These are phyloP conservation scores for Teleopsis dalmanni DNA, from an alignment of 1,140 invertebrate genomes.

Conservation along the genomic window DNA sequence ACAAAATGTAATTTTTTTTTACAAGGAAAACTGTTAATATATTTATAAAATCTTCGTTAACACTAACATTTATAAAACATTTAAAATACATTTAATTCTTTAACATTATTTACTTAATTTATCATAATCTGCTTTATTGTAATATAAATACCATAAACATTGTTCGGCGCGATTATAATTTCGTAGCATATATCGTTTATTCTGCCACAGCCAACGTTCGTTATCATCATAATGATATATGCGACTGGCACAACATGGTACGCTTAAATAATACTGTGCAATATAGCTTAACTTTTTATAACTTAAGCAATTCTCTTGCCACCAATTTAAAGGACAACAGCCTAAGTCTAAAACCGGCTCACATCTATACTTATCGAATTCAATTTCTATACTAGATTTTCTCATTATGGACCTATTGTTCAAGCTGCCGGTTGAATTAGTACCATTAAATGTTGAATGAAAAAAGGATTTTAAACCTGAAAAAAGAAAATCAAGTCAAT, in stretches of 20 bases:
- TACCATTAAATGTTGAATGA: not conserved
- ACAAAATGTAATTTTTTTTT: no score
- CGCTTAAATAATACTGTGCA: constrained; percentile 8
- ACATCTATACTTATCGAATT: constrained; percentile 4
- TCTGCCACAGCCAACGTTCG: not conserved
- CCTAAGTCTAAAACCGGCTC: constrained; percentile 10
- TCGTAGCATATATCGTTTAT: constrained; percentile 1
- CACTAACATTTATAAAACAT: no score
- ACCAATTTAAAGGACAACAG: constrained; percentile 5
- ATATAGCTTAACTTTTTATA: constrained; percentile 3
- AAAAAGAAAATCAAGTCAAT: not conserved
- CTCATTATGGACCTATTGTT: not conserved
- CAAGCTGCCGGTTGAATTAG: not conserved
- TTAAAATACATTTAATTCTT: no score
- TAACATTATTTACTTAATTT: no score
- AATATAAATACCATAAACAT: constrained; percentile 11
- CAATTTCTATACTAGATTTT: constrained; percentile 3
- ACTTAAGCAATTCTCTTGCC: not conserved
- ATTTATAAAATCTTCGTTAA: no score
- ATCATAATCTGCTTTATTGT: constrained; percentile 1
- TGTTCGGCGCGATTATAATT: not conserved
- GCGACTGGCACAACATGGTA: constrained; percentile 2
- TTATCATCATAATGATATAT: not conserved
- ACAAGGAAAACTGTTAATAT: no score
- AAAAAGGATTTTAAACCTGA: constrained; percentile 11